Evolutionary conservation across 1,140 invertebrate species (phyloP).

Genomic region (Batillaria attramentaria): DNA sequence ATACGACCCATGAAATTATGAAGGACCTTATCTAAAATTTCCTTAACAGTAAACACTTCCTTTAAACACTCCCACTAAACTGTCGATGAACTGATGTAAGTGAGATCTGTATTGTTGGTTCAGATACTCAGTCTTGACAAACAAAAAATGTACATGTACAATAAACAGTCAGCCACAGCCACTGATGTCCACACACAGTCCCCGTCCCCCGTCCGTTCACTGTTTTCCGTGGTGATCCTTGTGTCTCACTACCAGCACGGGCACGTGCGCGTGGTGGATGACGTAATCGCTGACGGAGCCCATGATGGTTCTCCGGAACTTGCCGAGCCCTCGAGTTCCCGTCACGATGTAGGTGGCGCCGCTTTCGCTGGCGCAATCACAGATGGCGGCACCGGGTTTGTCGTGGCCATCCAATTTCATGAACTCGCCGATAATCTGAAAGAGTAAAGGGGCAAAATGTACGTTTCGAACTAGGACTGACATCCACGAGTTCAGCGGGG

Average conservation of each 20-base stretch:
- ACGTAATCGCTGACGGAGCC: constrained; percentile 45
- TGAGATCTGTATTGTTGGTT: not conserved
- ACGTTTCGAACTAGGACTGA: too few species aligned
- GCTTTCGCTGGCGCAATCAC: constrained; percentile 24
- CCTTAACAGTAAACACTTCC: too few species aligned
- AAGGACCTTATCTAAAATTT: too few species aligned
- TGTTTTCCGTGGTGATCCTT: constrained; percentile 27
- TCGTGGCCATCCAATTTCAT: not conserved
- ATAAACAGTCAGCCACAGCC: not conserved
- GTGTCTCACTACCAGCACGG: constrained; percentile 35
- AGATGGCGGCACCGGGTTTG: constrained; percentile 34
- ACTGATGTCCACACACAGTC: not conserved
- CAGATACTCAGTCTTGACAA: not conserved
- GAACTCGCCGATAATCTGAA: constrained; percentile 22
- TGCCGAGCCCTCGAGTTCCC: constrained; percentile 39
- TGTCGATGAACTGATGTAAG: not conserved
- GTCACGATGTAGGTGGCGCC: constrained; percentile 34
- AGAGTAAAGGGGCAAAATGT: too few species aligned
- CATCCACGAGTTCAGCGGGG: too few species aligned
- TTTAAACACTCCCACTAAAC: not conserved
- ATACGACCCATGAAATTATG: too few species aligned
- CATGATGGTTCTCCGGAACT: constrained; percentile 37
- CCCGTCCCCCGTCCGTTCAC: not conserved
- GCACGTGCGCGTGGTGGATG: constrained; percentile 43
- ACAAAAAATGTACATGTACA: not conserved